A percentile compares a stretch with the other conserved stretches of the same genome.
These are phyloP conservation scores for Diloba caeruleocephala DNA, from an alignment of 2,888 invertebrate genomes.

Conservation along the genomic window DNA sequence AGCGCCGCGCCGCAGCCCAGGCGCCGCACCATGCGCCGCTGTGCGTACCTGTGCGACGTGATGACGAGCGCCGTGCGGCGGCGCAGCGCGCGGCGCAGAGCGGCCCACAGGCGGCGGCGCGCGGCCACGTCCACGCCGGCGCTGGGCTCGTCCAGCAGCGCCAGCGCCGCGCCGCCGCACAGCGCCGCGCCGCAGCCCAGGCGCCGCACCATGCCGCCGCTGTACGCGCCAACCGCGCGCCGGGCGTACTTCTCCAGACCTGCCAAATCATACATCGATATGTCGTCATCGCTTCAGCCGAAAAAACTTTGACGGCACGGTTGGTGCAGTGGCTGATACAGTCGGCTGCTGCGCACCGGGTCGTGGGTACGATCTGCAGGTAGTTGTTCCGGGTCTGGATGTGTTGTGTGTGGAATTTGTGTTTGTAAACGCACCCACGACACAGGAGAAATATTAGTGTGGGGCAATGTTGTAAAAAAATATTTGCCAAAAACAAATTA, in stretches of 20 bases:
- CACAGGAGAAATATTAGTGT: too few relatives aligned
- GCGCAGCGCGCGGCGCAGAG: constrained; percentile 84
- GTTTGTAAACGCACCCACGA: too few relatives aligned
- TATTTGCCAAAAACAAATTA: too few relatives aligned
- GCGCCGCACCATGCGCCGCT: too few relatives aligned
- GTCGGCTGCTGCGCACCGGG: too few relatives aligned
- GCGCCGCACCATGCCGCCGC: constrained; percentile 93
- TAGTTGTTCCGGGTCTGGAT: too few relatives aligned
- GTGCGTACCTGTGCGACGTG: constrained; percentile 36
- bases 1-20: constrained; percentile 91
- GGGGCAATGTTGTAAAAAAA: too few relatives aligned
- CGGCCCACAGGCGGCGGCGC: constrained; percentile 90
- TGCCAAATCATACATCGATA: constrained; percentile 26
- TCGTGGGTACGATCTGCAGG: too few relatives aligned
- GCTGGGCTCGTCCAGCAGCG: constrained; percentile 93
- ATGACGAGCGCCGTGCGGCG: constrained; percentile 89
- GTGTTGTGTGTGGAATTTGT: too few relatives aligned
- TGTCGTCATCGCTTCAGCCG: too few relatives aligned
- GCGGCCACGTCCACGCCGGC: constrained; percentile 92
- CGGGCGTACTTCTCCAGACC: constrained; percentile 59
- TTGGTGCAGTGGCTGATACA: too few relatives aligned
- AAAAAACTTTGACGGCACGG: too few relatives aligned
- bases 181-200: constrained; percentile 62
- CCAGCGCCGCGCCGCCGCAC: constrained; percentile 88
- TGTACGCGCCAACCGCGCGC: constrained; percentile 76